Conservation (phyloP, 2,113 vertebrate genomes). For the Nerophis ophidion region DNA sequence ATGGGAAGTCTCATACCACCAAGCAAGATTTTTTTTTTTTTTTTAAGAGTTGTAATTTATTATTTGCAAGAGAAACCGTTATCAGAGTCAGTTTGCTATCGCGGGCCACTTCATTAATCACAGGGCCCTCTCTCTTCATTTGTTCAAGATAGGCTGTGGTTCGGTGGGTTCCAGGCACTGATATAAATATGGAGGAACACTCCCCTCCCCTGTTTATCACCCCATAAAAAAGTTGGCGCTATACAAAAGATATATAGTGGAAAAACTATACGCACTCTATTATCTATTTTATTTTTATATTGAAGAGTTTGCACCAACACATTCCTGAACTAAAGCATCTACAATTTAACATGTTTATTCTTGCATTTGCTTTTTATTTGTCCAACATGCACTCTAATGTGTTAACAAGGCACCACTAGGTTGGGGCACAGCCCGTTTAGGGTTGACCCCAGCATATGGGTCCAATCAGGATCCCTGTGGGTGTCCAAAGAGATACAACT, state of each 20-base stretch:
- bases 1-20: slow-evolving; percentile 40
- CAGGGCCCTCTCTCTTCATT: slow-evolving; percentile 66
- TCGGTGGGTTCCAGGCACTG: slow-evolving; percentile 67
- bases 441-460: slow-evolving; percentile 54
- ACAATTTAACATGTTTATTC: not conserved
- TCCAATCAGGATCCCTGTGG: slow-evolving; percentile 41
- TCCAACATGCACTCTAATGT: not conserved
- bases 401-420: not conserved
- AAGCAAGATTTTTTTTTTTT: slow-evolving; percentile 56
- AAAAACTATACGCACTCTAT: not conserved
- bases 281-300: not conserved
- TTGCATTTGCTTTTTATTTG: not conserved
- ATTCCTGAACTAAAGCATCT: not conserved
- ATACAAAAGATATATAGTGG: slow-evolving; percentile 14
- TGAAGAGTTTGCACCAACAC: not conserved
- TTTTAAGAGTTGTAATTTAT: slow-evolving; percentile 70
- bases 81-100: slow-evolving; percentile 74
- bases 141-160: slow-evolving; percentile 72
- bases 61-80: slow-evolving; percentile 75
- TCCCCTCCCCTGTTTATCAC: slow-evolving; percentile 70
- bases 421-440: slow-evolving; percentile 14
- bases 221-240: slow-evolving; percentile 26
- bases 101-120: slow-evolving; percentile 77
- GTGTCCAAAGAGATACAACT: slow-evolving; percentile 28
- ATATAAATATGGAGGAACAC: slow-evolving; percentile 73